Evolutionary conservation across 2,888 invertebrate genomes (phyloP), one percentile per base, ranked within the genome.

Genomic region (Macaria notata): DNA sequence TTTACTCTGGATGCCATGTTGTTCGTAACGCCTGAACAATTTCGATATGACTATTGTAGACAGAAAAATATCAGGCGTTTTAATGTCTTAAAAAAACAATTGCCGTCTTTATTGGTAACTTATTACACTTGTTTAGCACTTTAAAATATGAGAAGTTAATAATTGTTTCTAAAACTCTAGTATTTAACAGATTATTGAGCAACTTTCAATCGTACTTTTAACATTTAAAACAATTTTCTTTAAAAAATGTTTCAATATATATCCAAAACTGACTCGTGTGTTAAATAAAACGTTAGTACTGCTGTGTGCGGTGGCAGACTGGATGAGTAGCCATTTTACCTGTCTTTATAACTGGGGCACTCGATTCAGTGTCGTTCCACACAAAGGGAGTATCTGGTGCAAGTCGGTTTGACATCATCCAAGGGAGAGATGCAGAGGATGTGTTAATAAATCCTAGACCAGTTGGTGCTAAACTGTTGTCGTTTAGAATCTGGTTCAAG

Each of bases 341-440:
- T 67, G 72, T 73, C 71, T 76, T 77, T 85, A 81, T 84, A 84
- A 80, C 73, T 63, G 71, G 70, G 68, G 51, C 69, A 65, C 55
- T 59, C 60, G 69, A 74, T 75, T 73, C n/a, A 33, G 39, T 36
- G n/a, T 76, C 64, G 61, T 68, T 56, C 55, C 42, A 46, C 53
- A 71, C 71, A 70, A 73, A 73, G 68, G 69, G 69, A 53, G 9
- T 36, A 72, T 70, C 73, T 66, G 64, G 73, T 65, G 66, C 53
- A 48, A 54, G 61, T 71, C 68, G 68, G 75, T 65, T 72, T 38
- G 53, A 61, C 59, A 60, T 59, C 45, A 51, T 55, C 38, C 39
- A 49, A 53, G 61, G 61, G 62, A 61, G 53, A 54, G 60, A 36
- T 9, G 8, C 4, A 9, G 49, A 63, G 66, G 66, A 66, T 54